phyloP scores from a whole-genome alignment of 2,113 vertebrate genomes.

The Solea solea region DNA sequence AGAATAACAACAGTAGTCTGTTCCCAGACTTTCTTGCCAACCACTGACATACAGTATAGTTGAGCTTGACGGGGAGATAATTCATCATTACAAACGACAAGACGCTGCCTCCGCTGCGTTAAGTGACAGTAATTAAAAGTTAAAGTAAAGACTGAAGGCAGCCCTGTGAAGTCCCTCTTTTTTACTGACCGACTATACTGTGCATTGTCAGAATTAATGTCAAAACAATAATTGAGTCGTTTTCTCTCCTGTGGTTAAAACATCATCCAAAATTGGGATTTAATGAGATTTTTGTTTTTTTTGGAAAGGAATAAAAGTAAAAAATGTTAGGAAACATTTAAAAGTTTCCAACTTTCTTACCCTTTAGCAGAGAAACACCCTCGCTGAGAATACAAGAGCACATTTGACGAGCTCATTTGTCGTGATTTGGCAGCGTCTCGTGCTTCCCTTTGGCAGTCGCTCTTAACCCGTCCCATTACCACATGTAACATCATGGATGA shows the following conservation, averaged over 20 bases:
- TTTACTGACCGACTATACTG: not conserved
- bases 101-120: not conserved
- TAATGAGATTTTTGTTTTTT: not conserved
- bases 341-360: slow-evolving; percentile 22
- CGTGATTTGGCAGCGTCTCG: slow-evolving; percentile 21
- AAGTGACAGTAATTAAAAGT: not conserved
- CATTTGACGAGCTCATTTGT: slow-evolving; percentile 48
- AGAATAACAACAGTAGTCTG: too few species aligned
- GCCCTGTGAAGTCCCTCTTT: not conserved
- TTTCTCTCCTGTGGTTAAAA: not conserved
- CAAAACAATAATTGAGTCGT: not conserved
- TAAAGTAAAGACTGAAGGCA: not conserved
- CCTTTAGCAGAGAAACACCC: slow-evolving; percentile 9
- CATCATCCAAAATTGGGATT: not conserved
- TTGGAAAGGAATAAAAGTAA: not conserved
- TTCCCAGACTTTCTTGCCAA: not conserved
- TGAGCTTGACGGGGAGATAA: not conserved
- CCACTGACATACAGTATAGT: not conserved
- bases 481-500: slow-evolving; percentile 46
- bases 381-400: slow-evolving; percentile 10
- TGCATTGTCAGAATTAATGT: not conserved
- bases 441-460: slow-evolving; percentile 32
- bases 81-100: not conserved
- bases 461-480: slow-evolving; percentile 38
- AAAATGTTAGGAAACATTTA: slow-evolving; percentile 5